These are phyloP conservation scores for Prionailurus viverrinus DNA, from an alignment of 2,113 vertebrate genomes.

Conservation along the genomic window DNA sequence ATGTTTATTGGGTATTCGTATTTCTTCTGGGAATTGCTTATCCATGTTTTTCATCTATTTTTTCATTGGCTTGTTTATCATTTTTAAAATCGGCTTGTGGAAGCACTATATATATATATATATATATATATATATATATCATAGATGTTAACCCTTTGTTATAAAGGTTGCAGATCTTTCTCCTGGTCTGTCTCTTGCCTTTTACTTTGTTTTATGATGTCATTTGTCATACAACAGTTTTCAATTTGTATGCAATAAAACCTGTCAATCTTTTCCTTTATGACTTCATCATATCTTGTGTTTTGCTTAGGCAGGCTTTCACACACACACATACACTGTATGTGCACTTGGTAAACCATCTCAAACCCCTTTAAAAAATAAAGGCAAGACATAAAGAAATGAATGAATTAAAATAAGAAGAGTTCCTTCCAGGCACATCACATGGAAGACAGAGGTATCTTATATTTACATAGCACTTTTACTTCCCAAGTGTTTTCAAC, in stretches of 20 bases:
- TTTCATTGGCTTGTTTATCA: conserved; percentile 45
- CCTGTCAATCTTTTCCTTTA: conserved; percentile 59
- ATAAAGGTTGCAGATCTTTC: neutral
- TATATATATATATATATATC: neutral
- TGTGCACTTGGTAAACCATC: neutral
- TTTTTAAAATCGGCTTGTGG: conserved; percentile 58
- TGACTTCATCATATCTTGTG: neutral
- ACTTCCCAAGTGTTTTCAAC: neutral
- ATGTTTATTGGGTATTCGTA: conserved; percentile 59
- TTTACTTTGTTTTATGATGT: conserved; percentile 51
- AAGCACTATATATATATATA: neutral
- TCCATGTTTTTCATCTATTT: conserved; percentile 32
- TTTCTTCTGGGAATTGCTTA: conserved; percentile 66
- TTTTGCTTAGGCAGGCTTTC: conserved; percentile 43
- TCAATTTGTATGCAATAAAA: conserved; percentile 58
- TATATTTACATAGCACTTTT: conserved; percentile 46
- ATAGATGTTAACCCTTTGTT: conserved; percentile 64
- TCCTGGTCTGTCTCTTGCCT: neutral
- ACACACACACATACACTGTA: neutral
- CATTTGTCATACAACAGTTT: conserved; percentile 50
- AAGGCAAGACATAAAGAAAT: conserved; percentile 45
- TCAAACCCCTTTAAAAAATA: conserved; percentile 49
- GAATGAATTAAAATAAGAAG: conserved; percentile 57
- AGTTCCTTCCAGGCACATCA: neutral
- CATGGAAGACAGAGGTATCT: conserved; percentile 11